A percentile compares a stretch with the other conserved stretches of the same genome.
phyloP scores from a whole-genome alignment of 2,797 vertebrate species.

The Pseudochaenichthys georgianus region DNA sequence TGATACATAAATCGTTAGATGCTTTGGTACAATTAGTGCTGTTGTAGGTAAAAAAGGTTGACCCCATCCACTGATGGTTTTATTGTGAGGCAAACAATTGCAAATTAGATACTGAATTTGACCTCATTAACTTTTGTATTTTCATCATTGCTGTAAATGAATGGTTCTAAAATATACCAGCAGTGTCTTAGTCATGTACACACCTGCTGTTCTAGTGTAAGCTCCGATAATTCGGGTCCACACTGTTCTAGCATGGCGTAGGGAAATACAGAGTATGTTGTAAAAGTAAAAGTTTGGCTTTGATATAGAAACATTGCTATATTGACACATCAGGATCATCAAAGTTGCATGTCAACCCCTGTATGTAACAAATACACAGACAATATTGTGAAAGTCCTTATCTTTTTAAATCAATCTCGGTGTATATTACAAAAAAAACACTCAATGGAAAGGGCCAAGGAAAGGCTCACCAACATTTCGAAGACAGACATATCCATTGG shows the following conservation, averaged over 20 bases:
- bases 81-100: too few species aligned
- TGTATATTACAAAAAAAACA: not conserved
- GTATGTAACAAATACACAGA: not conserved
- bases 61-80: too few species aligned
- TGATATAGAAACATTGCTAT: not conserved
- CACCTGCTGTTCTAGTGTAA: too few species aligned
- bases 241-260: not conserved
- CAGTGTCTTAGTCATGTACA: not conserved
- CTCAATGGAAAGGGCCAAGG: not conserved
- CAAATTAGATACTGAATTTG: too few species aligned
- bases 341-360: not conserved
- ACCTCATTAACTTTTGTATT: too few species aligned
- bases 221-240: too few species aligned
- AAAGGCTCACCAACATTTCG: constrained; percentile 58
- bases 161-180: not conserved
- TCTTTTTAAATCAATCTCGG: not conserved
- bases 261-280: not conserved
- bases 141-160: too few species aligned
- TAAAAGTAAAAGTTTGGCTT: not conserved
- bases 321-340: too few species aligned
- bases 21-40: too few species aligned
- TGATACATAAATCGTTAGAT: too few species aligned
- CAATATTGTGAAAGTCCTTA: not conserved
- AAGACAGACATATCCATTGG: constrained; percentile 66
- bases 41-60: too few species aligned